These are phyloP conservation scores for Holcopasites calliopsidis DNA, from an alignment of 1,140 invertebrate genomes.

Conservation along the genomic window DNA sequence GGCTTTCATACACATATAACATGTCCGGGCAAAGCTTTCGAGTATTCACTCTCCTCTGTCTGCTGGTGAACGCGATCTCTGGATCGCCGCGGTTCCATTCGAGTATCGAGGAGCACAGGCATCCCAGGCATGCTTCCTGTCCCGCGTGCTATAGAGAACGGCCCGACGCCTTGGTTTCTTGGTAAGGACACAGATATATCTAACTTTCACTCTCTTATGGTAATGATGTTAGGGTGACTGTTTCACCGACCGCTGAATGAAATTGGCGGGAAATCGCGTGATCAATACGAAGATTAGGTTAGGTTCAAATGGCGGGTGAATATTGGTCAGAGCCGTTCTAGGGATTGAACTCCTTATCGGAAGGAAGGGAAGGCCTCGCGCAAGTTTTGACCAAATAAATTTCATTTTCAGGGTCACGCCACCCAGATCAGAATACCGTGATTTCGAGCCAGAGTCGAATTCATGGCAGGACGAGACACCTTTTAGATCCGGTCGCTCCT, in stretches of 20 bases:
- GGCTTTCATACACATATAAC: constrained; percentile 16
- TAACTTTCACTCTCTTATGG: background rate
- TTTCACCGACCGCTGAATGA: too few relatives aligned
- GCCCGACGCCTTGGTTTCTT: constrained; percentile 33
- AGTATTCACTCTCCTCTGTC: constrained; percentile 7
- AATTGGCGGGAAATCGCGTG: too few relatives aligned
- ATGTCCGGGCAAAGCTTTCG: constrained; percentile 28
- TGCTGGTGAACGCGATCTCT: constrained; percentile 13
- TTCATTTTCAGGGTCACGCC: background rate
- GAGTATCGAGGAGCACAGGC: background rate
- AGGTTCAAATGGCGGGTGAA: too few relatives aligned
- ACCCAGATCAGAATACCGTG: background rate
- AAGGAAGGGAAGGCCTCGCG: too few relatives aligned
- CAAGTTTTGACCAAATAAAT: too few relatives aligned
- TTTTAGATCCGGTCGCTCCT: background rate
- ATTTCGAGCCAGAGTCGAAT: background rate
- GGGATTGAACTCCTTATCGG: too few relatives aligned
- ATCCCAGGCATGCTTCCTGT: constrained; percentile 42
- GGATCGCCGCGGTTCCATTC: constrained; percentile 19
- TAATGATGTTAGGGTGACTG: too few relatives aligned
- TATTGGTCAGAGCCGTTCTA: too few relatives aligned
- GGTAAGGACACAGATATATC: constrained; percentile 29
- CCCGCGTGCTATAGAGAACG: constrained; percentile 47
- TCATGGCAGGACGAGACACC: background rate
- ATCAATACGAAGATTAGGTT: too few relatives aligned